A percentile compares a stretch with the other conserved stretches of the same genome.
Evolutionary conservation across 2,113 vertebrate genomes (phyloP).

Genomic region (Tachysurus vachellii): DNA sequence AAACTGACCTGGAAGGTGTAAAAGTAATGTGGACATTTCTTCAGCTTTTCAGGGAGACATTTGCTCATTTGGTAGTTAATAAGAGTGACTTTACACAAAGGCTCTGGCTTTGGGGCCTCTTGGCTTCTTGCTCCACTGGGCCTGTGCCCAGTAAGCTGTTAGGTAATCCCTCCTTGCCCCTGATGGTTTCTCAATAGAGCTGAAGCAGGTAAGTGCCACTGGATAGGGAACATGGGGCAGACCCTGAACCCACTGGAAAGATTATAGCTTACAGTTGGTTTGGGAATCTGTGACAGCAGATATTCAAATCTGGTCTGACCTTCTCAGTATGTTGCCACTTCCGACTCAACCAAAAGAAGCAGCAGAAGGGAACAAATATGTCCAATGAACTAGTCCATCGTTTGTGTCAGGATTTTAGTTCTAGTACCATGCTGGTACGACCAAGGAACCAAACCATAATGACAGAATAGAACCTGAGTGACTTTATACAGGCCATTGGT

Average conservation of each 20-base stretch:
- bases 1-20: neutral
- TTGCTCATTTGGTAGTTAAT: neutral
- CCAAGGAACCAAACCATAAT: no score
- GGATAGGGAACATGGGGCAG: neutral
- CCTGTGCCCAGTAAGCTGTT: neutral
- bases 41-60: neutral
- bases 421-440: neutral
- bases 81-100: neutral
- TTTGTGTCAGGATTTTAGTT: neutral
- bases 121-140: neutral
- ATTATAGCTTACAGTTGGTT: neutral
- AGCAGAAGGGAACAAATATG: neutral
- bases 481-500: neutral
- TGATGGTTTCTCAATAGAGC: neutral
- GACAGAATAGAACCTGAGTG: neutral
- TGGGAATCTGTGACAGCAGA: neutral
- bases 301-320: neutral
- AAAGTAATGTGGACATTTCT: neutral
- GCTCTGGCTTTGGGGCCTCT: neutral
- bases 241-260: neutral
- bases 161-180: neutral
- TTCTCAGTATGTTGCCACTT: neutral
- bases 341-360: neutral
- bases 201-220: neutral
- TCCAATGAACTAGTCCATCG: neutral